Evolutionary conservation across 2,888 invertebrate species (phyloP), one percentile per base, ranked within the genome.

Genomic region (Scotopteryx bipunctaria): DNA sequence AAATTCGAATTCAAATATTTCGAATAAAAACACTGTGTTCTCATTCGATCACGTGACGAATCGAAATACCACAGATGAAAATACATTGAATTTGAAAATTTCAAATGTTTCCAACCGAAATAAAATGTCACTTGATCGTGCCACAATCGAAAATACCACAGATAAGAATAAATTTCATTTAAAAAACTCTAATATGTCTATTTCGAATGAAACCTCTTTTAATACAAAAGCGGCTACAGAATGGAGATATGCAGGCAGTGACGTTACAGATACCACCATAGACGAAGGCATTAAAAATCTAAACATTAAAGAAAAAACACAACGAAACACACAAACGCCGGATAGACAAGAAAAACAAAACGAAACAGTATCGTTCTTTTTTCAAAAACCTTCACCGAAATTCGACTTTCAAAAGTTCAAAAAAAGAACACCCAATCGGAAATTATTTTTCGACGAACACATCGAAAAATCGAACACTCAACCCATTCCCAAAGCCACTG

Each of bases 371-470:
- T 41, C 40, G 19, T 29, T 11, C 35, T 23, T 8, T 17, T 35
- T 25, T 3, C 21, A 42, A 31, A 31, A 14, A 2, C 35, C 16
- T 9, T 9, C 32, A 5, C 19, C 43, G 14, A 16, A 35, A 3
- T 16, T 15, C 5, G 16, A 40, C 9, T 14, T 21, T 19, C 17
- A 19, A 32, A 9, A 35, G 4, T 19, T 36, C 25, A 21, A 45
- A 40, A 44, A 43, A 19, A 38, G 27, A 6, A n/a, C 17, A 5
- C 33, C 35, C 5, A 36, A n/a, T n/a, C n/a, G n/a, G n/a, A n/a
- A n/a, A n/a, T n/a, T n/a, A n/a, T n/a, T 31, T 53, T 27, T 57
- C 55, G 0, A 44, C 42, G 33, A 16, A 16, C 5, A n/a, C 33
- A 14, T 16, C 1, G 15, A 11, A 16, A 29, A 11, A 11, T 5